Percentiles rank a stretch among this genome's conserved stretches.
These are phyloP conservation scores for Drosophila prosaltans DNA, from an alignment of 1,140 invertebrate species.

Conservation along the genomic window DNA sequence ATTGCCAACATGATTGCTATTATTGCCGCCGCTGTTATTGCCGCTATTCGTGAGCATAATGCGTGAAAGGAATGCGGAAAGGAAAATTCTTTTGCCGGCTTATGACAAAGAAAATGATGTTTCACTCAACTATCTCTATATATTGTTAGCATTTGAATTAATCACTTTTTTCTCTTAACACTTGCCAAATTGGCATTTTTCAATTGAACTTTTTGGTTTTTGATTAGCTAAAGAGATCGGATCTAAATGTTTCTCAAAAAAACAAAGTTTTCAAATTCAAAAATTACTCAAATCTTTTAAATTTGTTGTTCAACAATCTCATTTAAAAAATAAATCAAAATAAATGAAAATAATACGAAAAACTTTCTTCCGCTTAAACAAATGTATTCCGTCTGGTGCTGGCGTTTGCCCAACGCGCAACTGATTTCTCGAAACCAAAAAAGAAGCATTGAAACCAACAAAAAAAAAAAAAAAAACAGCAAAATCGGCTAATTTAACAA, in stretches of 20 bases:
- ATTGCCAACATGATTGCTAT: constrained; percentile 52
- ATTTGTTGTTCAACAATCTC: background rate
- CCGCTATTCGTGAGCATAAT: constrained; percentile 63
- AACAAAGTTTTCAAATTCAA: no score
- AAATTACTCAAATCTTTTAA: no score
- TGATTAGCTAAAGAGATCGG: no score
- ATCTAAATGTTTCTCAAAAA: no score
- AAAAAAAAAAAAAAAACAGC: constrained; percentile 21
- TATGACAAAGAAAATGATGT: no score
- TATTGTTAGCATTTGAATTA: no score
- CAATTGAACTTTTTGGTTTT: no score
- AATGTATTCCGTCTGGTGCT: constrained; percentile 42
- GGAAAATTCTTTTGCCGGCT: constrained; percentile 8
- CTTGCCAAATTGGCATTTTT: background rate
- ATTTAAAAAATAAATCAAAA: constrained; percentile 9
- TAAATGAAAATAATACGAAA: constrained; percentile 17
- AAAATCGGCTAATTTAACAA: background rate
- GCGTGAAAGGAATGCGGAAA: constrained; percentile 33
- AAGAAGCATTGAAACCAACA: background rate
- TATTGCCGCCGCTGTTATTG: constrained; percentile 36
- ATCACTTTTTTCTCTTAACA: constrained; percentile 30
- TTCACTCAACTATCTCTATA: no score
- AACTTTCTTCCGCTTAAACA: constrained; percentile 36
- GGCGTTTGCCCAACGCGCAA: constrained; percentile 69
- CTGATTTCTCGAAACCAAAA: constrained; percentile 55